phyloP scores from a whole-genome alignment of 2,888 invertebrate genomes.

The Galeruca laticollis region DNA sequence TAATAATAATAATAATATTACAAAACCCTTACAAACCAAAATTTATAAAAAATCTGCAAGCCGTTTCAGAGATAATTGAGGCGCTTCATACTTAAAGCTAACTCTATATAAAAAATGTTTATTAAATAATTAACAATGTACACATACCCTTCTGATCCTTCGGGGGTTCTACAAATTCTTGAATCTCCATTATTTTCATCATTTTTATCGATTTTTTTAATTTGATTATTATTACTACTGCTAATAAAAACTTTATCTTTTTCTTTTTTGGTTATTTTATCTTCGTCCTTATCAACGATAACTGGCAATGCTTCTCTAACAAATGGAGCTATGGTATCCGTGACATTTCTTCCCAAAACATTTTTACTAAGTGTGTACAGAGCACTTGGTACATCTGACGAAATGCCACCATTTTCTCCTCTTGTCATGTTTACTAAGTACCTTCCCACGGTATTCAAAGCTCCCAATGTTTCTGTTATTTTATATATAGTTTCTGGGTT shows the following conservation, averaged over 20 bases:
- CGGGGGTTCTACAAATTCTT: slow-evolving; percentile 84
- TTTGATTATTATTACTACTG: slow-evolving; percentile 38
- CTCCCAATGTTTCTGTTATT: slow-evolving; percentile 77
- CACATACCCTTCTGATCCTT: slow-evolving; percentile 76
- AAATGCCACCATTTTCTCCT: slow-evolving; percentile 61
- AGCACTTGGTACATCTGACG: slow-evolving; percentile 77
- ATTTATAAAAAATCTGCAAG: no score
- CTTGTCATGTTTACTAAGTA: slow-evolving; percentile 87
- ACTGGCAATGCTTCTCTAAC: slow-evolving; percentile 68
- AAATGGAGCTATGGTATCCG: slow-evolving; percentile 83
- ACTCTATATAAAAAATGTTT: not conserved
- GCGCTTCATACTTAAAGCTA: no score
- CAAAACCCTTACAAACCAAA: no score
- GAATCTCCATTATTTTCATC: slow-evolving; percentile 69
- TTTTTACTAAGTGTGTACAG: slow-evolving; percentile 85
- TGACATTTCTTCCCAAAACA: slow-evolving; percentile 82
- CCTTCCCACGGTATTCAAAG: slow-evolving; percentile 87
- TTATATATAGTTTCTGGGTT: slow-evolving; percentile 66
- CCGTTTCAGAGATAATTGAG: no score
- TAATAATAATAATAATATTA: no score
- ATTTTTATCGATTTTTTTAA: slow-evolving; percentile 62
- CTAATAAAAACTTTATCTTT: slow-evolving; percentile 66
- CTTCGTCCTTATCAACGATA: slow-evolving; percentile 46
- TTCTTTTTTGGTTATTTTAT: slow-evolving; percentile 50
- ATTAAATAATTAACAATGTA: not conserved